These are phyloP conservation scores for Sciurus vulgaris DNA, from an alignment of 2,797 vertebrate genomes.

Conservation along the genomic window DNA sequence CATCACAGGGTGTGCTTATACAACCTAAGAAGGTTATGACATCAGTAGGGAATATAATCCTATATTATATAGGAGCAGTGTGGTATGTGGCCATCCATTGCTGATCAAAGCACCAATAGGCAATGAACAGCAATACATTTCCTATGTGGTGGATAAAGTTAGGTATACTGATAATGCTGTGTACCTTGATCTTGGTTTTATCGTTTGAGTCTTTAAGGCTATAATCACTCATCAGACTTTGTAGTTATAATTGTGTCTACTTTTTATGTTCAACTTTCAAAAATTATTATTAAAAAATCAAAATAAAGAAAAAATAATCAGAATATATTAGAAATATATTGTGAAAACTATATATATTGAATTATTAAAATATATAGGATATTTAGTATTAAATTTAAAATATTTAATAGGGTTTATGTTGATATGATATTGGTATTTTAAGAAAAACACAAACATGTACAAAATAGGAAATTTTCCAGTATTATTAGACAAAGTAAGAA, in stretches of 20 bases:
- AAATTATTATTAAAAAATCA: neutral
- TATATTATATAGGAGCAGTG: too few relatives aligned
- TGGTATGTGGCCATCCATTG: neutral
- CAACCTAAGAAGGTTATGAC: too few relatives aligned
- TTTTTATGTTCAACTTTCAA: neutral
- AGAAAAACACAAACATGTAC: neutral
- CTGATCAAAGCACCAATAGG: too few relatives aligned
- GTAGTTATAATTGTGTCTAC: neutral
- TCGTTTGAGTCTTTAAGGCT: neutral
- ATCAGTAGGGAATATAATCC: too few relatives aligned
- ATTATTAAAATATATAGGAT: neutral
- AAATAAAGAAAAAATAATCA: neutral
- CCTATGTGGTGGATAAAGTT: neutral
- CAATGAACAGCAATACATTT: neutral
- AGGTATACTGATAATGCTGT: neutral
- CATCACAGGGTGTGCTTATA: too few relatives aligned
- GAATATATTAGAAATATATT: neutral
- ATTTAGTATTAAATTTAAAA: neutral
- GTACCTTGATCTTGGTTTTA: neutral
- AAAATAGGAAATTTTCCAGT: neutral
- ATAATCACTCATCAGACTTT: neutral
- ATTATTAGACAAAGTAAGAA: neutral
- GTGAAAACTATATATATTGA: neutral
- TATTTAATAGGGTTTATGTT: neutral
- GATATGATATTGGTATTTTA: neutral